Conservation (phyloP, 2,113 vertebrate genomes). For the Pica pica region DNA sequence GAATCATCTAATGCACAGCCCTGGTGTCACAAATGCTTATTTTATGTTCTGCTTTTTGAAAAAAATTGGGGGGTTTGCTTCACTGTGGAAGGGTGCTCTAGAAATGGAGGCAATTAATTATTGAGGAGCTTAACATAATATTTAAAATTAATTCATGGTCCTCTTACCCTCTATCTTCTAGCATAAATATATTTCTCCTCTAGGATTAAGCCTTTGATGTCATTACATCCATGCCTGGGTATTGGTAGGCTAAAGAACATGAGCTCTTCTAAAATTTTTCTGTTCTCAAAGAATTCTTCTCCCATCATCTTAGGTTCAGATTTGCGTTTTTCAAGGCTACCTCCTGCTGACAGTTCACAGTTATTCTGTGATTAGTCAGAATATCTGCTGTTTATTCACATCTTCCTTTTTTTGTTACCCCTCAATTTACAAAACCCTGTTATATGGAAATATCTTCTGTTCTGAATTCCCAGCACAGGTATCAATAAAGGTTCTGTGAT, state of each 20-base stretch:
- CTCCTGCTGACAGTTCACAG: not conserved
- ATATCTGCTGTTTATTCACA: not conserved
- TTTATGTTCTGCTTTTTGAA: not conserved
- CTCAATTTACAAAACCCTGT: not conserved
- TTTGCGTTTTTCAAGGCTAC: not conserved
- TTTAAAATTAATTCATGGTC: not conserved
- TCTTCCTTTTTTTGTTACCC: not conserved
- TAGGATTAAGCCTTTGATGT: not conserved
- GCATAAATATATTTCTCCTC: not conserved
- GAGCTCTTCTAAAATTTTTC: not conserved
- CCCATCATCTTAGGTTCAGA: not conserved
- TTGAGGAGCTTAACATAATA: not conserved
- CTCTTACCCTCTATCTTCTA: not conserved
- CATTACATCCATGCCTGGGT: not conserved
- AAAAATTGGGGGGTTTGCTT: rapidly evolving
- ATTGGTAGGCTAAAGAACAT: not conserved
- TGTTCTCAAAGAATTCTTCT: not conserved
- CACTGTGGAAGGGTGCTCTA: not conserved
- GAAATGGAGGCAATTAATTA: not conserved
- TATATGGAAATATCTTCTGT: not conserved
- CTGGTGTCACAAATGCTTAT: not conserved
- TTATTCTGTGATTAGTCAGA: not conserved
- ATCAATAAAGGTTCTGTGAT: not conserved
- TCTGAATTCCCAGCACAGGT: not conserved
- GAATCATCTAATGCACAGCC: not conserved